Conservation (phyloP, 1,140 invertebrate species). For the Drosophila ananassae region DNA sequence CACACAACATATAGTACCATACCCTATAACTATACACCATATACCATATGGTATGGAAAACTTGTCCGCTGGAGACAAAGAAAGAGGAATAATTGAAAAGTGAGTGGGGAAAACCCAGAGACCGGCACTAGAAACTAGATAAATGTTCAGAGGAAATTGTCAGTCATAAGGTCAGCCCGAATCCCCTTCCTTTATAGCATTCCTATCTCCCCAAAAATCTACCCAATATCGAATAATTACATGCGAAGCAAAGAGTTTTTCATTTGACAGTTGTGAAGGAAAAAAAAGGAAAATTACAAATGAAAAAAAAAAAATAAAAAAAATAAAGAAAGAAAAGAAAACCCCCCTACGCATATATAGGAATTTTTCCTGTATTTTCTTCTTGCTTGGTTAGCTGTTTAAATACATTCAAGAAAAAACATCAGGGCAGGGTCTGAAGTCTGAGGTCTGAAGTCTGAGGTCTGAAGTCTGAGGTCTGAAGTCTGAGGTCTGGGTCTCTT, state of each 20-base stretch:
- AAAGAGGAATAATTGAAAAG: conserved; percentile 72
- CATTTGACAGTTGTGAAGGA: conserved; percentile 72
- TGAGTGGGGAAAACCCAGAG: conserved; percentile 21
- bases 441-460: no score
- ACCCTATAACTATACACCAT: neutral
- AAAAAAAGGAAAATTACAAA: conserved; percentile 7
- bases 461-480: neutral
- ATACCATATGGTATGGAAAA: conserved; percentile 59
- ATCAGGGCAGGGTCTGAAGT: no score
- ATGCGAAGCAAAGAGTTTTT: conserved; percentile 41
- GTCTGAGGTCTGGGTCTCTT: neutral
- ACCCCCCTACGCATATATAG: conserved; percentile 69
- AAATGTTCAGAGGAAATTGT: conserved; percentile 77
- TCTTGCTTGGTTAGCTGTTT: conserved; percentile 68
- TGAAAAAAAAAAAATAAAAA: neutral
- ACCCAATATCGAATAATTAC: conserved; percentile 64
- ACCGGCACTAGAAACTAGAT: conserved; percentile 19
- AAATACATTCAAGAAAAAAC: conserved; percentile 54
- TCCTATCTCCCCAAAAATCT: conserved; percentile 41
- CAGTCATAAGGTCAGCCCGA: conserved; percentile 73
- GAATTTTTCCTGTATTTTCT: conserved; percentile 40
- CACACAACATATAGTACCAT: conserved; percentile 30
- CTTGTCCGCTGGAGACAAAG: conserved; percentile 63
- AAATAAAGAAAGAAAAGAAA: conserved; percentile 3
- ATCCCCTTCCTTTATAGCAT: conserved; percentile 15